phyloP scores from a whole-genome alignment of 2,888 invertebrate species.

The Leucophenga montana region DNA sequence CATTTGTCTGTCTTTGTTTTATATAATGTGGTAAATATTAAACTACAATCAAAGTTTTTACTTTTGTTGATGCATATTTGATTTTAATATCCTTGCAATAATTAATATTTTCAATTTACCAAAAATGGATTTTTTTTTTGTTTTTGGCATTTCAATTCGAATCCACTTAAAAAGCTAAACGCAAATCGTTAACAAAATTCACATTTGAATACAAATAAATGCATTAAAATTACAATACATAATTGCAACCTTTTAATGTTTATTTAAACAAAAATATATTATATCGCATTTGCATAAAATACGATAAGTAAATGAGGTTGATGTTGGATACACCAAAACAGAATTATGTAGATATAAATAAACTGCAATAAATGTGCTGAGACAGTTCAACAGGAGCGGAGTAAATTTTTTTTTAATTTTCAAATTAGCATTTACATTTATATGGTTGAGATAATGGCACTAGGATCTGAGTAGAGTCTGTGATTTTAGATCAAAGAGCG shows the following conservation, averaged over 20 bases:
- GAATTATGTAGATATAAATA: background rate
- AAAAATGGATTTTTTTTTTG: no score
- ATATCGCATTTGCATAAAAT: slow-evolving; percentile 54
- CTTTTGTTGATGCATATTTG: no score
- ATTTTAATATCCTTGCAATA: background rate
- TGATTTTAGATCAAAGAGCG: no score
- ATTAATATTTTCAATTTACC: slow-evolving; percentile 39
- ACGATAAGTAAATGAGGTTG: slow-evolving; percentile 29
- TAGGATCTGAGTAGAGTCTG: no score
- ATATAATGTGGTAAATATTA: no score
- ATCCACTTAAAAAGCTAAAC: background rate
- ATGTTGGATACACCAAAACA: background rate
- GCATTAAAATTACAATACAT: background rate
- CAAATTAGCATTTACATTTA: no score
- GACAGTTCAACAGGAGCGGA: background rate
- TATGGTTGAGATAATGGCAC: no score
- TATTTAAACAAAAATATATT: slow-evolving; percentile 41
- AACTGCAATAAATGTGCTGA: background rate
- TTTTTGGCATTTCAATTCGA: background rate
- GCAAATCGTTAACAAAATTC: background rate
- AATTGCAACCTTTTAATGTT: slow-evolving; percentile 38
- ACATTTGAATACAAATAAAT: background rate
- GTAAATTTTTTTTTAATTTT: no score
- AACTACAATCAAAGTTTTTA: no score
- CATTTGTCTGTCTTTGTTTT: no score